These are phyloP conservation scores for Smithornis capensis DNA, from an alignment of 2,113 vertebrate genomes.

Conservation along the genomic window DNA sequence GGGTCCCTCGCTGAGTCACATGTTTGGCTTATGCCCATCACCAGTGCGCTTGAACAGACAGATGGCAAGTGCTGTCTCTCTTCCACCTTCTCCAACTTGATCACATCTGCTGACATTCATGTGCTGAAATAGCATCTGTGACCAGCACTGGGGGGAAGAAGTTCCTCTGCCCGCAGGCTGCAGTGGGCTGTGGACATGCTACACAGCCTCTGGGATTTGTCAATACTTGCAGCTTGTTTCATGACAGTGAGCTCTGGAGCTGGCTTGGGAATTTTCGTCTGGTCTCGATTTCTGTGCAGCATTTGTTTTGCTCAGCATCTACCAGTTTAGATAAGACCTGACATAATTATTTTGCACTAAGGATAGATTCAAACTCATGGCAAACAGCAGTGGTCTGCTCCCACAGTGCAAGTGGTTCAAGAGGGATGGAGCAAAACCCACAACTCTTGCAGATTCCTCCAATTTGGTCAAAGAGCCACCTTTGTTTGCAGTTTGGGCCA, in stretches of 20 bases:
- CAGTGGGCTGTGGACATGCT: neutral
- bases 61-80: neutral
- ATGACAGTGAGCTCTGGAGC: neutral
- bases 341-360: fast-evolving
- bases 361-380: neutral
- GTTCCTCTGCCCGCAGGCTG: neutral
- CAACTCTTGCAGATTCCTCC: neutral
- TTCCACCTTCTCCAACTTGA: neutral
- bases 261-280: neutral
- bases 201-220: neutral
- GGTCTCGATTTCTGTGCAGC: fast-evolving
- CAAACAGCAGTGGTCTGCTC: neutral
- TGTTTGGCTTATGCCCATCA: neutral
- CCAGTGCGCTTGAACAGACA: neutral
- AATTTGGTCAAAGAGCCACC: neutral
- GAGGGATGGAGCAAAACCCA: neutral
- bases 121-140: neutral
- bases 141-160: neutral
- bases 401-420: neutral
- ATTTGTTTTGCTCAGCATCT: neutral
- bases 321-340: neutral
- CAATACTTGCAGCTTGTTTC: neutral
- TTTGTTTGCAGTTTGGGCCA: neutral
- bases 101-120: neutral
- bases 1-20: neutral